Base-by-base conservation (phyloP, 2,113 vertebrate genomes). In the Nothobranchius furzeri region DNA sequence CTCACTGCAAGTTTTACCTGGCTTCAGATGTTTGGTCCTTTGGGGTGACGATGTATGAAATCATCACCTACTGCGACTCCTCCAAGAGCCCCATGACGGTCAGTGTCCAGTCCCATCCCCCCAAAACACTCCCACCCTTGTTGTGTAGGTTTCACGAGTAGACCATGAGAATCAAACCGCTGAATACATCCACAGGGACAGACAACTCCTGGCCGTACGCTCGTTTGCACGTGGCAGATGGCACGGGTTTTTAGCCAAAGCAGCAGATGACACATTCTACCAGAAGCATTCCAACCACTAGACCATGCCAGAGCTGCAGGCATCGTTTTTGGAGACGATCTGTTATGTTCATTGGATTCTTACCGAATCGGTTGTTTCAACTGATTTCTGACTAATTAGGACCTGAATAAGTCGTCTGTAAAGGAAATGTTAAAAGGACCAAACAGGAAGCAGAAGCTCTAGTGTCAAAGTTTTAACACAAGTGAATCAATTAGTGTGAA, bases 1-100 rank as follows among this genome's bases (percentile, higher is more conserved):
- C 95, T 1, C 94, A 93, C 74, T 95, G 96, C 48, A 99, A 98
- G 68, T 99, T 99, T 71, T 99, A 98, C 77, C 94, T 93, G 0
- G 97, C 96, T 5, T 99, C 98, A 0, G 98, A 99, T 0, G 96
- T 99, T 46, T 99, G 97, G 98, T 98, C 96, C 0, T 99, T 99
- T 0, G 96, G 98, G 3, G 96, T 98, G 68, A 98, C 97, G 0
- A 90, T 99, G 83, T 98, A 99, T 0, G 97, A 98, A 45, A 92
- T 99, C 43, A 92, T 99, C 37, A 98, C 96, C 17, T 98, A 96
- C 91, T 99, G 98, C 1, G 95, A 98, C 8, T 82, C 93, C 0
- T 82, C 92, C 30, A 93, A 89, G 87, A 96, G 95, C 48, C 98
- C 98, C 3, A 96, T 98, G 96, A 59, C 87, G 2, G 96, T 98